phyloP scores from a whole-genome alignment of 64 coral and sea anemone species.

The Montipora cactus region DNA sequence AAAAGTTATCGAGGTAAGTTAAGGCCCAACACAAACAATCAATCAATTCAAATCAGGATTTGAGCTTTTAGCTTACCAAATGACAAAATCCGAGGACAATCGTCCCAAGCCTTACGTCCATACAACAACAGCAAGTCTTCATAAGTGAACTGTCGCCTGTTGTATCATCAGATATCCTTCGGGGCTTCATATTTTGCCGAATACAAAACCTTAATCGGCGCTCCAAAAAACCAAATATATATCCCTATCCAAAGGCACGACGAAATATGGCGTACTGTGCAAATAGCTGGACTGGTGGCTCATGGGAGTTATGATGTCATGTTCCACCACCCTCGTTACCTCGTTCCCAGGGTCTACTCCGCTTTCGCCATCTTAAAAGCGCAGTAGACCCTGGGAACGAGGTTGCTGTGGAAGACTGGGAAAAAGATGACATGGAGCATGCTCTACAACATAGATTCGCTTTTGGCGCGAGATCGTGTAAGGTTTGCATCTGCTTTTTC shows the following conservation, averaged over 20 bases:
- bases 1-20: background rate
- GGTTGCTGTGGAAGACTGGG: no score
- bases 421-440: background rate
- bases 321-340: background rate
- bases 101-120: conserved; percentile 90
- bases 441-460: background rate
- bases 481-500: background rate
- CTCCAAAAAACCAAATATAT: background rate
- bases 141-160: conserved; percentile 76
- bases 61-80: conserved; percentile 64
- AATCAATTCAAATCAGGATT: no score
- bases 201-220: background rate
- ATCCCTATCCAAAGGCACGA: background rate
- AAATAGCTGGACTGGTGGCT: background rate
- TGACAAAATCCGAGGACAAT: conserved; percentile 95
- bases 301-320: conserved; percentile 47
- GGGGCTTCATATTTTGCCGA: conserved; percentile 74
- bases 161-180: conserved; percentile 73
- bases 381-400: no score
- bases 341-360: no score
- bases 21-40: background rate
- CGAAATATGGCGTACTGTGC: background rate
- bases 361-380: no score
- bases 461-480: conserved; percentile 38
- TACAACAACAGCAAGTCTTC: conserved; percentile 95